Conservation (phyloP, 2,797 vertebrate species). For the Chromis chromis region DNA sequence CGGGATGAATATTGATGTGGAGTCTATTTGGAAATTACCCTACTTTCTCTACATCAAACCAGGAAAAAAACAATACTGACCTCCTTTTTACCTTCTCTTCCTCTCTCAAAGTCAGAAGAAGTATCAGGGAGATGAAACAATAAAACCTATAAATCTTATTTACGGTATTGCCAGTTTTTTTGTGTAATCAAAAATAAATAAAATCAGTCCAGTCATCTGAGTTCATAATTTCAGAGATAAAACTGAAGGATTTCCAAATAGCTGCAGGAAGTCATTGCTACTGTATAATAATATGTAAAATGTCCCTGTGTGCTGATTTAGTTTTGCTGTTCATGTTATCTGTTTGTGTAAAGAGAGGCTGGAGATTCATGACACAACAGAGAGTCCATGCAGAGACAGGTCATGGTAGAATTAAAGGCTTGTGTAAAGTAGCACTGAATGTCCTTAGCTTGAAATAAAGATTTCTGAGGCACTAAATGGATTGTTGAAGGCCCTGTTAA, state of each 20-base stretch:
- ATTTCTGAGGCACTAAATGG: no score
- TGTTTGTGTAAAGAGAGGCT: no score
- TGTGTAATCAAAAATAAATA: not conserved
- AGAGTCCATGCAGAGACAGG: not conserved
- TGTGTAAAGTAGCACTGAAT: not conserved
- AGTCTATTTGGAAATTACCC: slow-evolving; percentile 61
- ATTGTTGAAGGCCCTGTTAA: not conserved
- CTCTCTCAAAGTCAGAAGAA: slow-evolving; percentile 7
- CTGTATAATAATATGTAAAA: not conserved
- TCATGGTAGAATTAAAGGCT: no score
- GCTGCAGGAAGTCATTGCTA: slow-evolving; percentile 7
- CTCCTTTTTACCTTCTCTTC: slow-evolving; percentile 57
- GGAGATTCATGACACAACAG: not conserved
- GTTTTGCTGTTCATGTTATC: no score
- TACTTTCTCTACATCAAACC: slow-evolving; percentile 61
- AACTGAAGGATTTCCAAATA: slow-evolving; percentile 5
- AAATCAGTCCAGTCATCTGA: slow-evolving; percentile 12
- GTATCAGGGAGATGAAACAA: slow-evolving; percentile 6
- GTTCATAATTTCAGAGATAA: slow-evolving; percentile 8
- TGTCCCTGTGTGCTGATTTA: not conserved
- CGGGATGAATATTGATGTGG: slow-evolving; percentile 72
- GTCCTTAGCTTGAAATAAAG: not conserved
- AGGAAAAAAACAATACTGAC: slow-evolving; percentile 56
- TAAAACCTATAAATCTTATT: slow-evolving; percentile 11
- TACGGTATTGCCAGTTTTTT: slow-evolving; percentile 22